Evolutionary conservation across 1,140 invertebrate species (phyloP).

Genomic region (Drosophila quadrilineata): DNA sequence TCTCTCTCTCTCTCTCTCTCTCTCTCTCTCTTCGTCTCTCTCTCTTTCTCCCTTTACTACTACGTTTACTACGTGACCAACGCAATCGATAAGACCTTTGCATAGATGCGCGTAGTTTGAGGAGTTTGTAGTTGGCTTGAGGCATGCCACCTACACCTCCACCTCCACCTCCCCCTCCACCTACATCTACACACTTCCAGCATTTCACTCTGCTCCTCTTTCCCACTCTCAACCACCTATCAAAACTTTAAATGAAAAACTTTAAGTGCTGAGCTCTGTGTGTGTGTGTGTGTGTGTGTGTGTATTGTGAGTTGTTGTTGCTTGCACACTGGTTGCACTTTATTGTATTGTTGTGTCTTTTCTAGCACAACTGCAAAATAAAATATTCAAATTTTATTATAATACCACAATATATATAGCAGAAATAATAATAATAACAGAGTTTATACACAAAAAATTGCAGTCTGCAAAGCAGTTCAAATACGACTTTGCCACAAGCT

Average conservation of each 20-base stretch:
- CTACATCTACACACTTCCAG: neutral
- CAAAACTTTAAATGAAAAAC: constrained; percentile 77
- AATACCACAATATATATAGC: too few relatives aligned
- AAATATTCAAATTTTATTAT: too few relatives aligned
- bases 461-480: too few relatives aligned
- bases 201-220: neutral
- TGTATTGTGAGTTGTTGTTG: neutral
- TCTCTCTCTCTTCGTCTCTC: constrained; percentile 37
- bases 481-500: too few relatives aligned
- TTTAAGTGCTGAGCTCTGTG: constrained; percentile 60
- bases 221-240: constrained; percentile 38
- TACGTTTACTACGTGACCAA: too few relatives aligned
- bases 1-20: constrained; percentile 24
- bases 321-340: constrained; percentile 31
- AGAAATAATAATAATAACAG: too few relatives aligned
- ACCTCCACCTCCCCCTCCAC: neutral
- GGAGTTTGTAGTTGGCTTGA: neutral
- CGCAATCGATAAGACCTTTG: constrained; percentile 67
- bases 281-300: neutral
- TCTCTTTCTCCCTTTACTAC: constrained; percentile 54
- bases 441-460: too few relatives aligned
- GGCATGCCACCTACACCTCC: neutral
- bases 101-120: constrained; percentile 44
- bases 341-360: neutral
- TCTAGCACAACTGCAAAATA: too few relatives aligned